Evolutionary conservation across 1,140 invertebrate species (phyloP), one percentile per base, ranked within the genome.

Genomic region (Drosophila gunungcola): DNA sequence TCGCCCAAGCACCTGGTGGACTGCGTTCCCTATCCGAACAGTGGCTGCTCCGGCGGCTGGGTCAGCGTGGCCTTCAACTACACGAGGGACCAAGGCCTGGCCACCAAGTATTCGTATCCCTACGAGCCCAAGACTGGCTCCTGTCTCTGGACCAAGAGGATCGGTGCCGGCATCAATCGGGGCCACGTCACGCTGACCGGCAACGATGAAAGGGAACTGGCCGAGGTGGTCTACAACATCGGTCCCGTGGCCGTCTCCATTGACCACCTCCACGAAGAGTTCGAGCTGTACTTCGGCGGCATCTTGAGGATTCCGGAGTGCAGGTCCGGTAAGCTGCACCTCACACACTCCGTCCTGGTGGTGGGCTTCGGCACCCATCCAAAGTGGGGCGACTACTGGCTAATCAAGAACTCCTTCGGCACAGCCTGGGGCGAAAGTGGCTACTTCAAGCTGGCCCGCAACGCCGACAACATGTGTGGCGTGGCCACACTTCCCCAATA

Each of bases 1-100:
- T 97, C 96, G 67, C 97, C 98, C 92, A 97, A 99, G 93, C 97
- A 98, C 83, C 92, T 99, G 10, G 93, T 99, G 2, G 98, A 98
- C 93, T 98, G 98, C 79, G 96, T 96, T 0, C 13, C 27, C 39
- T 96, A 95, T 69, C 96, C 96, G 5, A 98, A 98, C 92, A 93
- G 96, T 68, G 97, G 97, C 9, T 98, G 97, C 85, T 93, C 95
- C 51, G 97, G 97, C 60, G 97, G 97, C 60, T 92, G 97, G 6
- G 97, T 97, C 94, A 95, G 41, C 1, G 25, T 94, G 46, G 96
- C 95, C 7, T 96, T 97, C 85, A 90, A 94, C 45, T 98, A 98
- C 89, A 94, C 98, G 43, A 96, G 94, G 81, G 93, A 95, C 0
- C 97, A 93, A 3, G 77, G 73, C 29, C 94, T 98, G 25, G 97